Evolutionary conservation across 1,140 invertebrate genomes (phyloP), one percentile per base, ranked within the genome.

Genomic region (Drosophila navojoa): DNA sequence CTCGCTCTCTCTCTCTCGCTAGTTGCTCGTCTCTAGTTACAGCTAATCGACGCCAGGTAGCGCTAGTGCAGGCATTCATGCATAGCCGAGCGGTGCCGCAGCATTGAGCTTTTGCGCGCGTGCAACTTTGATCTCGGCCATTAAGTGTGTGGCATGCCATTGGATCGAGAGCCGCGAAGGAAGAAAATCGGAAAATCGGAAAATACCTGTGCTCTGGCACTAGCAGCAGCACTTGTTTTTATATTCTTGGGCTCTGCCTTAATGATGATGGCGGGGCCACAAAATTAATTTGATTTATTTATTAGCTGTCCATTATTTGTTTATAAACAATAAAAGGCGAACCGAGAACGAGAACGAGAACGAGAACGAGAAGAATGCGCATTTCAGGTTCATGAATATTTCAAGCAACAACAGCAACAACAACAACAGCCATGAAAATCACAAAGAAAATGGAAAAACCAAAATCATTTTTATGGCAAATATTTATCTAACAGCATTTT

Each of bases 341-440:
- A n/a, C n/a, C n/a, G n/a, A n/a, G n/a, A n/a, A n/a, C n/a, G n/a
- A n/a, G n/a, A n/a, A n/a, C n/a, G n/a, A n/a, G n/a, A n/a, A n/a
- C n/a, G n/a, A n/a, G n/a, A n/a, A 49, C 58, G 38, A 55, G 71
- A 79, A 76, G 84, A 89, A 89, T 87, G 84, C 79, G 82, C 82
- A 89, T 87, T 87, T 89, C 76, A 70, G 82, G 79, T 82, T 82
- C 76, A 89, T 87, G 76, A 87, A 82, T 78, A 89, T 82, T 87
- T 86, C 75, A 70, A 79, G 79, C 71, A 62, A 42, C 60, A 49
- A 27, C 29, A 53, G 40, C 57, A 45, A 50, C 44, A 49, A 10
- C 57, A 45, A 29, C 29, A 58, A 40, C 67, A 57, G 35, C 69
- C 52, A 71, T 62, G 67, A 62, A 69, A 69, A 59, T 69, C 55